A percentile compares a stretch with the other conserved stretches of the same genome.
phyloP scores from a whole-genome alignment of 2,797 vertebrate genomes.

The Chrysolophus pictus region DNA sequence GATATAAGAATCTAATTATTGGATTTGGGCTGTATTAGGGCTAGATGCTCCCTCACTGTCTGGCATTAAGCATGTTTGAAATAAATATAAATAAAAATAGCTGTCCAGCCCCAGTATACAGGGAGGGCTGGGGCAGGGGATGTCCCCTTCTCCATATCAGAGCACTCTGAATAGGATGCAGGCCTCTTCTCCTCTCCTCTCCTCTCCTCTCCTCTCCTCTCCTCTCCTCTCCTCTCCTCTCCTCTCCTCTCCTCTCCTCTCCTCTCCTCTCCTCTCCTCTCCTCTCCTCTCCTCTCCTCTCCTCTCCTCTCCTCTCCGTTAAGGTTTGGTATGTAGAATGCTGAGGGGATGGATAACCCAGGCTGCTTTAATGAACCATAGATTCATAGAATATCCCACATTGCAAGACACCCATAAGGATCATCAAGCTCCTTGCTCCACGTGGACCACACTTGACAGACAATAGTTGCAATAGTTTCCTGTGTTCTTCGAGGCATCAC shows the following conservation, averaged over 20 bases:
- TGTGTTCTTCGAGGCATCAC: not conserved
- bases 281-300: too few relatives aligned
- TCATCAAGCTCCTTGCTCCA: too few relatives aligned
- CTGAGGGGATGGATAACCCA: not conserved
- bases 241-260: too few relatives aligned
- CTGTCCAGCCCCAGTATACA: not conserved
- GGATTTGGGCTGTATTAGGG: not conserved
- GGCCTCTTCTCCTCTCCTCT: too few relatives aligned
- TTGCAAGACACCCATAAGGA: not conserved
- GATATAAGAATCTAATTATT: not conserved
- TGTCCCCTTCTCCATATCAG: not conserved
- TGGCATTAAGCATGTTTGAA: not conserved
- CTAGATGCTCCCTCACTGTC: not conserved
- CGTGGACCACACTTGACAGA: not conserved
- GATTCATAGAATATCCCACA: not conserved
- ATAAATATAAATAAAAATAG: not conserved
- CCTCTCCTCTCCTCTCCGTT: too few relatives aligned
- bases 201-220: too few relatives aligned
- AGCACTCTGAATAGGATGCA: not conserved
- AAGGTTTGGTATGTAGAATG: not conserved
- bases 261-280: too few relatives aligned
- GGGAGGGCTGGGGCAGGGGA: not conserved
- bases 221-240: too few relatives aligned
- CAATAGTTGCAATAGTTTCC: conserved; percentile 28
- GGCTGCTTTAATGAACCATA: not conserved